Evolutionary conservation across 2,113 vertebrate genomes (phyloP).

Genomic region (Clarias batrachus): DNA sequence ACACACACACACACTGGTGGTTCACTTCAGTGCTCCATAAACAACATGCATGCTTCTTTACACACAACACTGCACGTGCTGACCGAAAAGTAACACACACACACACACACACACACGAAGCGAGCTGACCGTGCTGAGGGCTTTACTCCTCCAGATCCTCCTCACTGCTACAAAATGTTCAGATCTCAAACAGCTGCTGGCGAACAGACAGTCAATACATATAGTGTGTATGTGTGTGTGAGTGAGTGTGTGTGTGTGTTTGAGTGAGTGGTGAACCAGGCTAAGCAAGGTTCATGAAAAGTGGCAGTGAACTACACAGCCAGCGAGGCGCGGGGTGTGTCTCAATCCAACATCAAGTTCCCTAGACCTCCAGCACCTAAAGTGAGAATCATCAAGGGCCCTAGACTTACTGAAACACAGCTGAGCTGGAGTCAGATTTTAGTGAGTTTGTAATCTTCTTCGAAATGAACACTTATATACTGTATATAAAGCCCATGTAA

Average conservation of each 20-base stretch:
- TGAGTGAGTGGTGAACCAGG: background rate
- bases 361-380: background rate
- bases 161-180: background rate
- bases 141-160: background rate
- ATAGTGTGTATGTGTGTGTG: background rate
- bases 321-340: background rate
- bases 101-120: background rate
- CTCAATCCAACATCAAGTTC: background rate
- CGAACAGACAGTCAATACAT: background rate
- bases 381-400: background rate
- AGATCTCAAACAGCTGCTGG: background rate
- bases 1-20: background rate
- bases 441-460: too few species aligned
- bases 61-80: background rate
- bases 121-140: background rate
- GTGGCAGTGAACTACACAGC: background rate
- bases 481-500: too few species aligned
- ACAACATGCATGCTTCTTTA: background rate
- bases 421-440: background rate
- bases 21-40: background rate
- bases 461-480: too few species aligned
- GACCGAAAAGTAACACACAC: background rate
- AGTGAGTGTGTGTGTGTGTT: too few species aligned
- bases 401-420: background rate
- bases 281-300: background rate